Evolutionary conservation across 2,888 invertebrate species (phyloP).

Genomic region (Onthophagus sagittarius): DNA sequence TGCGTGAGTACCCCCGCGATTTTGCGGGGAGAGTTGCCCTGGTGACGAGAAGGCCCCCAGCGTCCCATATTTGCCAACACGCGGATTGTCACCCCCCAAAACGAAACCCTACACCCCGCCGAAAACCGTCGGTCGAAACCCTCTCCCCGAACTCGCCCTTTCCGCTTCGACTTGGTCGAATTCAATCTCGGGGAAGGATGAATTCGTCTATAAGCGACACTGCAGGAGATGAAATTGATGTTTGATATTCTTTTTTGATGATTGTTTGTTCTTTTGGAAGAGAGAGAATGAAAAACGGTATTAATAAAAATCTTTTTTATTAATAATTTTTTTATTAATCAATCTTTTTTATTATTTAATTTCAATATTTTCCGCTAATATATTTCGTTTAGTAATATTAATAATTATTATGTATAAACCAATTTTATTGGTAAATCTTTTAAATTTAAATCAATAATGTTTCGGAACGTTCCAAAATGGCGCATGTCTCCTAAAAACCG

Average conservation of each 20-base stretch:
- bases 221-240: neutral
- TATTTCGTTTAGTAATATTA: neutral
- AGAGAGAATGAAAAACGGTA: neutral
- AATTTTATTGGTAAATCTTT: neutral
- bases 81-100: constrained; percentile 32
- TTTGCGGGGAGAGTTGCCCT: constrained; percentile 40
- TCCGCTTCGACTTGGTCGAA: neutral
- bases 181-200: constrained; percentile 4
- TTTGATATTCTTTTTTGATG: neutral
- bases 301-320: neutral
- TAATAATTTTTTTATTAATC: neutral
- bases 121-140: neutral
- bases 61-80: constrained; percentile 41
- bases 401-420: neutral
- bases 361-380: too few species aligned
- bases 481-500: neutral
- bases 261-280: neutral
- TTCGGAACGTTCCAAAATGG: neutral
- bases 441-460: neutral
- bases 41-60: constrained; percentile 39
- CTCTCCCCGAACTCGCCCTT: neutral
- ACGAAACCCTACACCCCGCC: constrained; percentile 29
- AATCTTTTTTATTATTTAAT: too few species aligned
- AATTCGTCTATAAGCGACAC: neutral
- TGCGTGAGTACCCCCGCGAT: constrained; percentile 43